Evolutionary conservation across 2,113 vertebrate genomes (phyloP).

Genomic region (Perca fluviatilis): DNA sequence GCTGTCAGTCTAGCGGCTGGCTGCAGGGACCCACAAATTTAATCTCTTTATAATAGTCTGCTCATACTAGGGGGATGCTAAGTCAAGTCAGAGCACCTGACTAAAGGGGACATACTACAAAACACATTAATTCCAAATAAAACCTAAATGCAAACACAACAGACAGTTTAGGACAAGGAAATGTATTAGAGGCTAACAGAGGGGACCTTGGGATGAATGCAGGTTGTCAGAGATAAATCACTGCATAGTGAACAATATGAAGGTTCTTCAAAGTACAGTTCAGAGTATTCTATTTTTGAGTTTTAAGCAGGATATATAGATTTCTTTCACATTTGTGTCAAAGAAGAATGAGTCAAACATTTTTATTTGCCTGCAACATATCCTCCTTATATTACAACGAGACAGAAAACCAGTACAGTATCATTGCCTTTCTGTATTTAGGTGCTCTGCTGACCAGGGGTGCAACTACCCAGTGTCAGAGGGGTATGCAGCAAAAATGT

Average conservation of each 20-base stretch:
- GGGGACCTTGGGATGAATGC: conserved; percentile 57
- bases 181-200: conserved; percentile 13
- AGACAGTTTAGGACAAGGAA: conserved; percentile 33
- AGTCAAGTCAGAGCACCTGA: conserved; percentile 16
- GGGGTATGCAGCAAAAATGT: no score
- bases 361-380: background rate
- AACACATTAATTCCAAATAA: conserved; percentile 9
- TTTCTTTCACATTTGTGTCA: conserved; percentile 4
- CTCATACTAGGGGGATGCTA: conserved; percentile 23
- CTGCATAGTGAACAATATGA: conserved; percentile 41
- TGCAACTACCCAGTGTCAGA: no score
- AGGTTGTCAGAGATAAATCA: conserved; percentile 51
- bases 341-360: background rate
- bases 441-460: background rate
- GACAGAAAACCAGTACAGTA: background rate
- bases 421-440: background rate
- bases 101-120: conserved; percentile 21
- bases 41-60: conserved; percentile 33
- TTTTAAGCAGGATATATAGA: background rate
- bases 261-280: conserved; percentile 38
- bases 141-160: conserved; percentile 36
- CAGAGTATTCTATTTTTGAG: background rate
- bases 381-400: background rate
- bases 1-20: conserved; percentile 21
- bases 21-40: conserved; percentile 37